Evolutionary conservation across 2,888 invertebrate genomes (phyloP), one percentile per base, ranked within the genome.

Genomic region (Ectropis crepuscularia): DNA sequence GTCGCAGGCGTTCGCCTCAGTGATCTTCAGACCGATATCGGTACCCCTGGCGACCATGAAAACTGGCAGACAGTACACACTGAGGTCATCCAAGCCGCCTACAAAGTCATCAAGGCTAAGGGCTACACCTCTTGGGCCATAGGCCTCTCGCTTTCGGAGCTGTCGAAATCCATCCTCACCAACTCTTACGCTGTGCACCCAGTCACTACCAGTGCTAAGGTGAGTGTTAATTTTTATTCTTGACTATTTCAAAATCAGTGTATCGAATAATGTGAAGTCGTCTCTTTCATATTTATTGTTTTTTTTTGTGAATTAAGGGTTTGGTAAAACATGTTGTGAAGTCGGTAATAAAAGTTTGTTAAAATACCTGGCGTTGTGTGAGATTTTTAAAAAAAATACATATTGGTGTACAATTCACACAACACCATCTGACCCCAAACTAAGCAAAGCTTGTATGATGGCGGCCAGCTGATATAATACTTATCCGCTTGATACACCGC

Each of bases 81-180:
- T 67, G 94, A 76, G 80, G 98, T 98, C 6, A 95, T 98, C 8
- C 92, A 96, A 68, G 97, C 97, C 76, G 98, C 98, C 0, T 97
- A 97, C 85, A 96, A 98, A 79, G 96, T 98, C 43, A 98, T 98
- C 87, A 95, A 94, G 81, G 92, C 97, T 75, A 98, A 98, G 90
- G 98, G 98, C 5, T 98, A 97, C 90, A 98, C 98, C 0, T 97
- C 97, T 16, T 98, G 97, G 97, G 98, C 97, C 8, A 97, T 98
- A 72, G 98, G 97, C 2, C 93, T 97, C 46, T 96, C 97, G 75
- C 94, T 96, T 6, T 94, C 97, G 0, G 93, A 95, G 68, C 87
- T 98, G 49, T 94, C 95, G n/a, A 93, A 94, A 54, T 94, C 96
- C 45, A 95, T 97, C 60, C 86, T 97, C 60, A 93, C 94, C 66